These are phyloP conservation scores for Drosophila oshimai DNA, from an alignment of 1,140 invertebrate genomes.

Conservation along the genomic window DNA sequence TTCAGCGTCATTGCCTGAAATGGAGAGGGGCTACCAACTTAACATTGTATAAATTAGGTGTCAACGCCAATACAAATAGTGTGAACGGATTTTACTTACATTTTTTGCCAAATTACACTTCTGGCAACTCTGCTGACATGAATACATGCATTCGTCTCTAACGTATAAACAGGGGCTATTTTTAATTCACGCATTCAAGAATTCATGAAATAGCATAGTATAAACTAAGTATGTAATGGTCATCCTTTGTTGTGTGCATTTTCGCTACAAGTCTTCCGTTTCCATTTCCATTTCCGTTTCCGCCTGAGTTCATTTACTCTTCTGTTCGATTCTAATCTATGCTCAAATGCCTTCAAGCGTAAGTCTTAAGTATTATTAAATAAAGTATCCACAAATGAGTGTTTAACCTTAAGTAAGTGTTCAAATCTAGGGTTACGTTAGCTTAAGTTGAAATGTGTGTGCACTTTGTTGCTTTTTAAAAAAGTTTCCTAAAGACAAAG, in stretches of 20 bases:
- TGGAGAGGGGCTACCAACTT: too few relatives aligned
- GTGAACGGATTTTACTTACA: too few relatives aligned
- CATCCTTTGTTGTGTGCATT: conserved; percentile 63
- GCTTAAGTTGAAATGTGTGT: conserved; percentile 40
- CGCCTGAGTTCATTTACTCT: conserved; percentile 7
- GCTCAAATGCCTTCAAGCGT: conserved; percentile 70
- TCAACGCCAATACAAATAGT: too few relatives aligned
- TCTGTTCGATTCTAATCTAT: conserved; percentile 48
- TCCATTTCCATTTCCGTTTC: conserved; percentile 24
- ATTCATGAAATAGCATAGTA: too few relatives aligned
- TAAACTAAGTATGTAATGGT: conserved; percentile 7
- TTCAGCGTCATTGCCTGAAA: too few relatives aligned
- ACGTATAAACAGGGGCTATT: too few relatives aligned
- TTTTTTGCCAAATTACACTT: too few relatives aligned
- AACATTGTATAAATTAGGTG: too few relatives aligned
- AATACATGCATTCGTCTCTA: too few relatives aligned
- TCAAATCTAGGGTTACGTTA: conserved; percentile 47
- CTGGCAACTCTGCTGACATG: too few relatives aligned
- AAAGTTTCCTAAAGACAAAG: conserved; percentile 78
- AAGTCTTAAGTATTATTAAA: conserved; percentile 71
- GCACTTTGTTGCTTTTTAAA: conserved; percentile 62
- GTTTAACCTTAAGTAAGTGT: conserved; percentile 57
- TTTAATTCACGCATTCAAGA: too few relatives aligned
- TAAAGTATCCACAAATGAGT: conserved; percentile 61
- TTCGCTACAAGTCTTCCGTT: conserved; percentile 27